Conservation (phyloP, 2,888 invertebrate genomes). For the Phania funesta region DNA sequence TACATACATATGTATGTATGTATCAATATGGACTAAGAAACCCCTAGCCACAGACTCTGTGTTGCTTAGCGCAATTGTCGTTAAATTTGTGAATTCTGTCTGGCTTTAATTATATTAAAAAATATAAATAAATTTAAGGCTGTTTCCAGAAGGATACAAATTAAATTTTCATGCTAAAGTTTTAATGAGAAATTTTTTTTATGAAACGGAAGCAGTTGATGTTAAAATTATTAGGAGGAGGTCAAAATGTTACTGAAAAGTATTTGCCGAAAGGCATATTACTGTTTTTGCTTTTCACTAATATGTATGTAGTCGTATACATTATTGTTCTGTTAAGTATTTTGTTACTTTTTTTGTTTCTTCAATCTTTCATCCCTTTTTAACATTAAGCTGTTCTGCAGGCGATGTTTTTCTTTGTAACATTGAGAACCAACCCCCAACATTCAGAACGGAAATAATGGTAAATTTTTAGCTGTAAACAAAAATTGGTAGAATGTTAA, state of each 20-base stretch:
- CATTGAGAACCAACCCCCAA: conserved; percentile 4
- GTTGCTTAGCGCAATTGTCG: too few relatives aligned
- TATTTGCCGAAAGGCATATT: background rate
- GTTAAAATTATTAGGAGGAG: background rate
- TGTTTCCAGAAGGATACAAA: too few relatives aligned
- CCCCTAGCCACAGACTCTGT: too few relatives aligned
- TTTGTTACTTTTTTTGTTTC: background rate
- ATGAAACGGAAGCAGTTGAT: background rate
- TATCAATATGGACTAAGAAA: too few relatives aligned
- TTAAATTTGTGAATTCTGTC: too few relatives aligned
- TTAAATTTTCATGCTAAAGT: too few relatives aligned
- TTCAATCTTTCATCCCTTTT: background rate
- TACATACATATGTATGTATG: too few relatives aligned
- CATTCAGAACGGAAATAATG: conserved; percentile 23
- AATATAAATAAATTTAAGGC: too few relatives aligned
- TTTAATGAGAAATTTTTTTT: too few relatives aligned
- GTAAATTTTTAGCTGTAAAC: conserved; percentile 42
- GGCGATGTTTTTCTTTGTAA: conserved; percentile 6
- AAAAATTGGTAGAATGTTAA: conserved; percentile 12
- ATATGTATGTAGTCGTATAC: too few relatives aligned
- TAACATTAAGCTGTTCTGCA: background rate
- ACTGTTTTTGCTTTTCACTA: background rate
- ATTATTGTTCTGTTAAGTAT: background rate
- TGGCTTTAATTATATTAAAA: too few relatives aligned
- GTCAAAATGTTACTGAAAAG: background rate